phyloP scores from a whole-genome alignment of 2,113 vertebrate species.

The Cichladusa arquata region DNA sequence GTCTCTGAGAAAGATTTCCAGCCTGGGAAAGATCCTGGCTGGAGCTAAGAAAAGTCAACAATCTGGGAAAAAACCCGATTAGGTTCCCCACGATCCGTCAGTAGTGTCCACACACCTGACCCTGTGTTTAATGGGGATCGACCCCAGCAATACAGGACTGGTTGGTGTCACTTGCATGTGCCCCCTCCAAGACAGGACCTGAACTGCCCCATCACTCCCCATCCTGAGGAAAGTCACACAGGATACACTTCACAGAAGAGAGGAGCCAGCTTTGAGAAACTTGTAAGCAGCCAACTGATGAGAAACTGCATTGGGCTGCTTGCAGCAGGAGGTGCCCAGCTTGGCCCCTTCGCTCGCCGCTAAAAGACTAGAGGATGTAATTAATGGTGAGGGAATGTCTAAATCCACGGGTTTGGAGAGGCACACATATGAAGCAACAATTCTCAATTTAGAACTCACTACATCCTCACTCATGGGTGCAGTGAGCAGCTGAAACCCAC shows the following conservation, averaged over 20 bases:
- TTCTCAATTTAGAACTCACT: background rate
- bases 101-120: too few relatives aligned
- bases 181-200: accelerated
- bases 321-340: background rate
- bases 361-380: background rate
- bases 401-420: background rate
- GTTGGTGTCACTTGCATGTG: background rate
- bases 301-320: accelerated
- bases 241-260: background rate
- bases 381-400: conserved; percentile 57
- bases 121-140: accelerated
- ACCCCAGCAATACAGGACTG: accelerated
- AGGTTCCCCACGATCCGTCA: too few relatives aligned
- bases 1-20: too few relatives aligned
- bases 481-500: background rate
- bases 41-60: too few relatives aligned
- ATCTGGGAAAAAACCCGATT: too few relatives aligned
- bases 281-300: background rate
- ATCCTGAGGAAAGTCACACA: accelerated
- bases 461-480: background rate
- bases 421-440: background rate
- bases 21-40: too few relatives aligned
- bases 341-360: background rate
- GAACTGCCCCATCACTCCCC: background rate
- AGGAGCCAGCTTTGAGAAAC: background rate